Percentiles rank a stretch among this genome's conserved stretches.
These are phyloP conservation scores for Oryzias melastigma DNA, from an alignment of 2,113 vertebrate genomes.

Conservation along the genomic window DNA sequence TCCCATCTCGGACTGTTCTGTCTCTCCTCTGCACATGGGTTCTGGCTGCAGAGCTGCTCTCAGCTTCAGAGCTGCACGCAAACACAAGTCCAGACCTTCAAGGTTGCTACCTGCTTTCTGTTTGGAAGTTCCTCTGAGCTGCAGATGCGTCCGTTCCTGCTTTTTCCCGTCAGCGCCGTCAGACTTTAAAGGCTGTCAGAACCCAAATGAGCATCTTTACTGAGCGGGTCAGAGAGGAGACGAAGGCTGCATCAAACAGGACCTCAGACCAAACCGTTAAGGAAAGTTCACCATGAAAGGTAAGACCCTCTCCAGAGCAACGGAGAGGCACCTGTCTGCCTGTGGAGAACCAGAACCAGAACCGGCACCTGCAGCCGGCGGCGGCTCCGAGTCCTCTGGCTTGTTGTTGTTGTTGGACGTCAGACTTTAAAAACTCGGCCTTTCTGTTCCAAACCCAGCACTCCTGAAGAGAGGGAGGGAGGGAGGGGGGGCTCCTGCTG, in stretches of 20 bases:
- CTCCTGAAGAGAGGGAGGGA: neutral
- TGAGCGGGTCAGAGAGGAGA: constrained; percentile 7
- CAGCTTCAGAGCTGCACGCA: constrained; percentile 37
- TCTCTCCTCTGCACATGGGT: constrained; percentile 61
- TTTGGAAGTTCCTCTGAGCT: neutral
- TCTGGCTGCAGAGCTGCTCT: constrained; percentile 47
- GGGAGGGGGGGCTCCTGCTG: constrained; percentile 13
- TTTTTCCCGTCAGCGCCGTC: neutral
- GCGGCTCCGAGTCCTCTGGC: too few relatives aligned
- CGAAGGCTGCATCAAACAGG: constrained; percentile 1
- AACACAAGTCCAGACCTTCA: constrained; percentile 21
- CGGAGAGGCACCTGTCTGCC: too few relatives aligned
- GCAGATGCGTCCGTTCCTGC: neutral
- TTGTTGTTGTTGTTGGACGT: too few relatives aligned
- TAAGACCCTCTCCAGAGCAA: too few relatives aligned
- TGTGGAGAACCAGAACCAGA: too few relatives aligned
- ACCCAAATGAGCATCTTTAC: constrained; percentile 24
- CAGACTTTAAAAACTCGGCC: too few relatives aligned
- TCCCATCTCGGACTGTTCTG: constrained; percentile 38
- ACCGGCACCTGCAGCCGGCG: too few relatives aligned
- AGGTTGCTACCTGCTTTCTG: neutral
- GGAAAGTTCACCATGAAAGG: too few relatives aligned
- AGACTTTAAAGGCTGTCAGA: constrained; percentile 1
- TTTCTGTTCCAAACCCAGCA: too few relatives aligned
- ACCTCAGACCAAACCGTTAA: neutral